phyloP scores from a whole-genome alignment of 2,113 vertebrate genomes.

The Trinectes maculatus region DNA sequence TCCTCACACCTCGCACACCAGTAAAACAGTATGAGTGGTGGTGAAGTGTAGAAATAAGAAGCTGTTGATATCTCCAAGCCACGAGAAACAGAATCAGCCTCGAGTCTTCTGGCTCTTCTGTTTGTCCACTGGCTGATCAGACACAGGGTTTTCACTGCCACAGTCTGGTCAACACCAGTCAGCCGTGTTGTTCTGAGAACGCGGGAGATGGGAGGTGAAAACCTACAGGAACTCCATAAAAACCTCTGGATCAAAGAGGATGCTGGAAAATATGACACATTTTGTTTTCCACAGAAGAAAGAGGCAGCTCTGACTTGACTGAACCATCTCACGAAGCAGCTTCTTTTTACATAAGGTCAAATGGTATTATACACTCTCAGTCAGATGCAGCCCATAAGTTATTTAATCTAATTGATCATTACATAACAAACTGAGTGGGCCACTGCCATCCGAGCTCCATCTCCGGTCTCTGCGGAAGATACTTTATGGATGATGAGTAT shows the following conservation, averaged over 20 bases:
- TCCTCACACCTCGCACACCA: conserved; percentile 63
- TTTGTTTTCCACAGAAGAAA: conserved; percentile 3
- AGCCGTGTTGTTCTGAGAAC: conserved; percentile 8
- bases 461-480: conserved; percentile 58
- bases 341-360: conserved; percentile 61
- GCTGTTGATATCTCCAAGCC: conserved; percentile 44
- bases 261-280: conserved; percentile 19
- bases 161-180: neutral
- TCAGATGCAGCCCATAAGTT: conserved; percentile 64
- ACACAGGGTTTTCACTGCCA: conserved; percentile 2
- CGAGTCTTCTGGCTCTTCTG: no score
- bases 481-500: conserved; percentile 65
- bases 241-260: neutral
- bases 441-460: conserved; percentile 63
- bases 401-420: conserved; percentile 77
- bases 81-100: conserved; percentile 1
- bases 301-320: conserved; percentile 16
- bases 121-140: no score
- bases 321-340: conserved; percentile 45
- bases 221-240: conserved; percentile 1
- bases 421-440: conserved; percentile 75
- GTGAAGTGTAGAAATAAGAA: conserved; percentile 48
- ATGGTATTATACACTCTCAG: conserved; percentile 44
- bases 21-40: conserved; percentile 44
- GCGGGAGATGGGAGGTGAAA: conserved; percentile 1